Percentiles rank a stretch among this genome's conserved stretches.
Evolutionary conservation across 2,113 vertebrate species (phyloP).

Genomic region (Mellivora capensis): DNA sequence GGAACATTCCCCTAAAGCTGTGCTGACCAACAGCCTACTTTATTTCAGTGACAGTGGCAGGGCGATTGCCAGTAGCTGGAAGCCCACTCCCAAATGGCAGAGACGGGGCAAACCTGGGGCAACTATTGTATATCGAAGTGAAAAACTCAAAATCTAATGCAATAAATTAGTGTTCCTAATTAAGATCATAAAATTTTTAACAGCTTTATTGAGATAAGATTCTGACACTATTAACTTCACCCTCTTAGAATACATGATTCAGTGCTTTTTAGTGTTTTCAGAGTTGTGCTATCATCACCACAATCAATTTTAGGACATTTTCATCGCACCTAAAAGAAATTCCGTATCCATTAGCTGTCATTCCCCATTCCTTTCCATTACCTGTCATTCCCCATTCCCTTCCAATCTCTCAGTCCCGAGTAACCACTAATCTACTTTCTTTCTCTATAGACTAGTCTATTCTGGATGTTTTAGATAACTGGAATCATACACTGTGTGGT

Average conservation of each 20-base stretch:
- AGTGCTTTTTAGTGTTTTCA: not conserved
- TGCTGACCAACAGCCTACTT: not conserved
- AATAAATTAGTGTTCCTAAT: not conserved
- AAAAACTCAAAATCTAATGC: not conserved
- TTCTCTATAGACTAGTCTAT: not conserved
- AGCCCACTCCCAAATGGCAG: not conserved
- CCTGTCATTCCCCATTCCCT: not conserved
- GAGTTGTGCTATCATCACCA: not conserved
- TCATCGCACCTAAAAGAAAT: not conserved
- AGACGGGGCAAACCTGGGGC: not conserved
- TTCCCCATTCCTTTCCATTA: not conserved
- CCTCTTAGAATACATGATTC: not conserved
- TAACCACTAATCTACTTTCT: not conserved
- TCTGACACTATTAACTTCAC: not conserved
- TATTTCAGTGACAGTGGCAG: not conserved
- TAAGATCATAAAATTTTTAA: not conserved
- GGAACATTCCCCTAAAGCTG: not conserved
- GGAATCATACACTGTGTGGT: not conserved
- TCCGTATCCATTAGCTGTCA: not conserved
- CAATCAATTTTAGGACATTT: not conserved
- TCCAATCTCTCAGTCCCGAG: not conserved
- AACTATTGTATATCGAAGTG: not conserved
- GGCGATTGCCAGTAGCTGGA: not conserved
- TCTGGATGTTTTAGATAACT: not conserved
- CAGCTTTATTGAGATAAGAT: not conserved